Conservation (phyloP, 2,888 invertebrate genomes). For the Miltochrista miniata region DNA sequence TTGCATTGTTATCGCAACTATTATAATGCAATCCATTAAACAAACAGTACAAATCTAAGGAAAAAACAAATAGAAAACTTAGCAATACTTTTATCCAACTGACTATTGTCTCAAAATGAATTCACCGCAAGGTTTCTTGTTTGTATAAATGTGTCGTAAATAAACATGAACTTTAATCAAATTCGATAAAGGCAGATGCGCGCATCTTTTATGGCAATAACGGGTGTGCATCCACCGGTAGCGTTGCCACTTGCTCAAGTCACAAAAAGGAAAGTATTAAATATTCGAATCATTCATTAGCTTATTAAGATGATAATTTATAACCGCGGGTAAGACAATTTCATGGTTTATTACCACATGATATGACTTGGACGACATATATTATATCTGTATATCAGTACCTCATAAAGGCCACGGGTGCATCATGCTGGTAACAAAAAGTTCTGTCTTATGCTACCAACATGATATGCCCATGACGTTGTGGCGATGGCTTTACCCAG, state of each 20-base stretch:
- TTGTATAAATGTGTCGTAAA: conserved; percentile 72
- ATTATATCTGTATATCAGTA: no score
- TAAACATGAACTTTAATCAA: conserved; percentile 82
- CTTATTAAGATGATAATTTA: conserved; percentile 82
- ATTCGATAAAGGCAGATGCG: conserved; percentile 81
- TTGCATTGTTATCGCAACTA: no score
- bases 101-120: conserved; percentile 47
- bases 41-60: no score
- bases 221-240: conserved; percentile 60
- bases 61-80: no score
- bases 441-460: no score
- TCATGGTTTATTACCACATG: conserved; percentile 55
- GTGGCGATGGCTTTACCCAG: no score
- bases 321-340: conserved; percentile 69
- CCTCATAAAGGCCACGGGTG: no score
- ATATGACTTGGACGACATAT: no score
- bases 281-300: conserved; percentile 76
- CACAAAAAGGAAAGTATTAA: conserved; percentile 72
- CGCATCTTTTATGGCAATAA: conserved; percentile 72
- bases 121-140: conserved; percentile 48
- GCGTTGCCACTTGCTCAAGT: conserved; percentile 59
- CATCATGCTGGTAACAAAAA: no score
- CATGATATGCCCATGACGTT: no score
- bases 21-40: no score
- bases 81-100: conserved; percentile 19